These are phyloP conservation scores for Stichodactyla mertensii DNA, from an alignment of 64 coral and sea anemone species.

Conservation along the genomic window DNA sequence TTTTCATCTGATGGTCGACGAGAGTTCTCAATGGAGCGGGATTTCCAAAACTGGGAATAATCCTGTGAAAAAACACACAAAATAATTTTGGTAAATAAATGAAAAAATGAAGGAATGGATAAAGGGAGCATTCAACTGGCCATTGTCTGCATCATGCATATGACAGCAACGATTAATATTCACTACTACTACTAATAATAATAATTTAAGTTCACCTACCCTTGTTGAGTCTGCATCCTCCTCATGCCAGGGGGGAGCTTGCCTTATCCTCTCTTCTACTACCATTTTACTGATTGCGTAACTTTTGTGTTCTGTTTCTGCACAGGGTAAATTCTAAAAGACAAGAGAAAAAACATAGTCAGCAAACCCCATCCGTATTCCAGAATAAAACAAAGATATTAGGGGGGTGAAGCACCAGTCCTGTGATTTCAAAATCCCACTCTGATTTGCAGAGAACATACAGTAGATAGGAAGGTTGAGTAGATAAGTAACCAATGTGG, in stretches of 20 bases:
- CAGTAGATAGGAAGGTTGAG: no score
- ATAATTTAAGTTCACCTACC: constrained; percentile 12
- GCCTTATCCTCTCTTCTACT: constrained; percentile 73
- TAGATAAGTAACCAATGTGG: no score
- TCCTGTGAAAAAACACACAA: constrained; percentile 33
- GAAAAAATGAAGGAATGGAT: background rate
- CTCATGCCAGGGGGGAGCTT: constrained; percentile 48
- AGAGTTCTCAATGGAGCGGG: constrained; percentile 82
- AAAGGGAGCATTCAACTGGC: no score
- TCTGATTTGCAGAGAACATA: background rate
- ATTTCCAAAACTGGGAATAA: constrained; percentile 77
- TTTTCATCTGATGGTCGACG: constrained; percentile 90
- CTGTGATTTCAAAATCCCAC: background rate
- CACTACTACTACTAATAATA: no score
- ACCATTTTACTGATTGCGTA: constrained; percentile 84
- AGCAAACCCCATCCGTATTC: background rate
- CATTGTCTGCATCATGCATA: background rate
- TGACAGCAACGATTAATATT: no score
- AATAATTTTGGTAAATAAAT: background rate
- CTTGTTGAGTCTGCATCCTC: constrained; percentile 90
- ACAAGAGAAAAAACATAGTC: background rate
- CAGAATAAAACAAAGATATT: background rate
- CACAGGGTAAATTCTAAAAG: background rate
- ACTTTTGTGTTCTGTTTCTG: constrained; percentile 59
- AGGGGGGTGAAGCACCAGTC: background rate